A percentile compares a stretch with the other conserved stretches of the same genome.
These are phyloP conservation scores for Harpagifer antarcticus DNA, from an alignment of 2,797 vertebrate genomes.

Conservation along the genomic window DNA sequence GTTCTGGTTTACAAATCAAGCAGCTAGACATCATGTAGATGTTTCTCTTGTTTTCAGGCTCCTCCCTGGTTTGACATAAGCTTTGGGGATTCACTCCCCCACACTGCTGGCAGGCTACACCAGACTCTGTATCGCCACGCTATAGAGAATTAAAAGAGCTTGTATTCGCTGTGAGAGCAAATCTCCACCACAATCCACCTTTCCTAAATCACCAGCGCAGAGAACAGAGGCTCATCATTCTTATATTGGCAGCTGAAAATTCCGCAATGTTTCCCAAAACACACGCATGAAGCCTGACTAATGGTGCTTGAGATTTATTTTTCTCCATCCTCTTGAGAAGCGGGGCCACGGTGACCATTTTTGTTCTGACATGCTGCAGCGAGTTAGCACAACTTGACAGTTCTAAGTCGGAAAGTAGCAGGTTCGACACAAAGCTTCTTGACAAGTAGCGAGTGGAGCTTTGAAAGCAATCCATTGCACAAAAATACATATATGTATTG, in stretches of 20 bases:
- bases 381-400: slow-evolving; percentile 32
- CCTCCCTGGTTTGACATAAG: slow-evolving; percentile 67
- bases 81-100: slow-evolving; percentile 57
- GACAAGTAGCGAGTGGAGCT: slow-evolving; percentile 33
- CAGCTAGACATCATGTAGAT: slow-evolving; percentile 46
- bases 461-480: slow-evolving; percentile 17
- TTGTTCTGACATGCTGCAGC: slow-evolving; percentile 26
- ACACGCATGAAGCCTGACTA: slow-evolving; percentile 44
- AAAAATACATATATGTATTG: slow-evolving; percentile 26
- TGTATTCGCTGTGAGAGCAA: slow-evolving; percentile 62
- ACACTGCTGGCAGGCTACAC: slow-evolving; percentile 51
- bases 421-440: slow-evolving; percentile 32
- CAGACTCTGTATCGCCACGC: slow-evolving; percentile 50
- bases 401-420: slow-evolving; percentile 24
- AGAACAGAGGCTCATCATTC: slow-evolving; percentile 56
- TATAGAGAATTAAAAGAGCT: slow-evolving; percentile 56
- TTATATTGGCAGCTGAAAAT: slow-evolving; percentile 52
- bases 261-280: slow-evolving; percentile 62
- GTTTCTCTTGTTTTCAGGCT: slow-evolving; percentile 56
- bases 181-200: slow-evolving; percentile 54
- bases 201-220: slow-evolving; percentile 64
- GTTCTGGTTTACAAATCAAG: slow-evolving; percentile 58
- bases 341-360: slow-evolving; percentile 28
- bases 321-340: slow-evolving; percentile 19
- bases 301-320: slow-evolving; percentile 30